phyloP scores from a whole-genome alignment of 2,113 vertebrate genomes.

The Pterocles burchelli region DNA sequence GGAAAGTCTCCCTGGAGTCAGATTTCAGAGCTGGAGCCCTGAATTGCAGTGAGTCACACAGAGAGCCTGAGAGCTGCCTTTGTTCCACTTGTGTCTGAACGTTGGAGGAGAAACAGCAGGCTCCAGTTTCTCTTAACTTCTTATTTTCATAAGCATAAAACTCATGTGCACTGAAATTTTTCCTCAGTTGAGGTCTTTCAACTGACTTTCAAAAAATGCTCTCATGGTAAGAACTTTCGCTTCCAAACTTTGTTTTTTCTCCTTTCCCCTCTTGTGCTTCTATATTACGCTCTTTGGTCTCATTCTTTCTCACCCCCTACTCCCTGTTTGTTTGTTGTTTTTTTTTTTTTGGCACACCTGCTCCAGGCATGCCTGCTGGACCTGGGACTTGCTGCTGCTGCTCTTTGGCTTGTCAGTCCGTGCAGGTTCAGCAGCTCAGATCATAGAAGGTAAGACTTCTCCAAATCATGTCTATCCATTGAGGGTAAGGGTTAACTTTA shows the following conservation, averaged over 20 bases:
- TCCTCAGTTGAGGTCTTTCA: not conserved
- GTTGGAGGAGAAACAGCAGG: conserved; percentile 53
- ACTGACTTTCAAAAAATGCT: conserved; percentile 59
- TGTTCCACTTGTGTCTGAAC: conserved; percentile 70
- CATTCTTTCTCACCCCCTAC: not conserved
- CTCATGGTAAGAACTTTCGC: conserved; percentile 53
- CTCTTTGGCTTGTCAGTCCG: conserved; percentile 49
- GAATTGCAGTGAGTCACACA: conserved; percentile 68
- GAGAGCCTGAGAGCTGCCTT: conserved; percentile 72
- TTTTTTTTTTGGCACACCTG: conserved; percentile 5
- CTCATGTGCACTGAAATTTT: not conserved
- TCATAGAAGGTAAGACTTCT: conserved; percentile 73
- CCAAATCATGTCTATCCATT: not conserved
- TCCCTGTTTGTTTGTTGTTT: accelerated
- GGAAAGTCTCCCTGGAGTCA: conserved; percentile 59
- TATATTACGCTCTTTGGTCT: not conserved
- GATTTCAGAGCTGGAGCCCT: conserved; percentile 69
- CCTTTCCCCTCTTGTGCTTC: not conserved
- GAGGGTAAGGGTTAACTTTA: not conserved
- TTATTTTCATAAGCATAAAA: conserved; percentile 28
- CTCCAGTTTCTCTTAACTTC: conserved; percentile 30
- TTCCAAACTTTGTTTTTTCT: not conserved
- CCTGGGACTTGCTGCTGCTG: conserved; percentile 41
- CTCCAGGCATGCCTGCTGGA: conserved; percentile 52
- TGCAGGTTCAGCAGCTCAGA: conserved; percentile 42